Evolutionary conservation across 2,797 vertebrate species (phyloP).

Genomic region (Perodicticus potto): DNA sequence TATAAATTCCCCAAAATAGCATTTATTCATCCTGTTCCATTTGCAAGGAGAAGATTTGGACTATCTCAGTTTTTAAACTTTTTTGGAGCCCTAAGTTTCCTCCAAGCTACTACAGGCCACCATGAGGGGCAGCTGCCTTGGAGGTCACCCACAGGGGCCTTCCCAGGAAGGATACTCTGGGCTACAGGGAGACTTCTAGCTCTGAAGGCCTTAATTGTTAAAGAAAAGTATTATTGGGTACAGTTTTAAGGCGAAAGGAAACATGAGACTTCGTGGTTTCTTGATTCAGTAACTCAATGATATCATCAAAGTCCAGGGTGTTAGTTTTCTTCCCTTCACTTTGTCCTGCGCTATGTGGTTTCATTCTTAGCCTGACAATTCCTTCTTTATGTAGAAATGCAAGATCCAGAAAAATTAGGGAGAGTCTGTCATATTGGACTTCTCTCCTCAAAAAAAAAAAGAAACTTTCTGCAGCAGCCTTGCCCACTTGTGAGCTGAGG

Average conservation of each 20-base stretch:
- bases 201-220: not conserved
- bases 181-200: accelerated
- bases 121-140: too few relatives aligned
- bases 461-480: not conserved
- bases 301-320: not conserved
- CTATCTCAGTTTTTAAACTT: not conserved
- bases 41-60: not conserved
- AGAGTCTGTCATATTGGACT: not conserved
- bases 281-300: not conserved
- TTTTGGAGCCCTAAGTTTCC: not conserved
- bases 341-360: not conserved
- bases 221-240: accelerated
- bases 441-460: not conserved
- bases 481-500: not conserved
- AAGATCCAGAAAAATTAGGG: not conserved
- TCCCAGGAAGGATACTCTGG: not conserved
- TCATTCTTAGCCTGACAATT: not conserved
- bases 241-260: not conserved
- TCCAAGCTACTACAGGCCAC: not conserved
- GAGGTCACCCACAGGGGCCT: too few relatives aligned
- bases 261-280: not conserved
- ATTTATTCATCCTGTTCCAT: not conserved
- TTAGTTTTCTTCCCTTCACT: not conserved
- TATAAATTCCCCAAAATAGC: not conserved
- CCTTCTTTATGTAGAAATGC: not conserved